phyloP scores from a whole-genome alignment of 2,113 vertebrate genomes.

The Ctenomys sociabilis region DNA sequence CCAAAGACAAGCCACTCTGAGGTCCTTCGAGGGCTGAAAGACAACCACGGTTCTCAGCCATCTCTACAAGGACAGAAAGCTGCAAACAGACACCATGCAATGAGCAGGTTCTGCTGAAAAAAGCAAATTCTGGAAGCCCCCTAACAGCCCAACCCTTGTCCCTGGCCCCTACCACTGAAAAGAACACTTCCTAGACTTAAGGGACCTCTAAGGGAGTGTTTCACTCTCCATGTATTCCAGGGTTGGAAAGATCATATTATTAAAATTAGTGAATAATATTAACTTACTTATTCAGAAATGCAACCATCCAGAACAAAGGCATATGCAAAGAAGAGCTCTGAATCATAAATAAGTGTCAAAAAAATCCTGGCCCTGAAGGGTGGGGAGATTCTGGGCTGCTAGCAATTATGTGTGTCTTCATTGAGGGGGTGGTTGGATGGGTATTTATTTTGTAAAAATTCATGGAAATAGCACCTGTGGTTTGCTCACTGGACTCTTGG shows the following conservation, averaged over 20 bases:
- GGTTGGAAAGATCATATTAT: not conserved
- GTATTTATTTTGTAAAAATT: slow-evolving; percentile 34
- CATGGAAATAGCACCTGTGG: not conserved
- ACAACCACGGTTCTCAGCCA: not conserved
- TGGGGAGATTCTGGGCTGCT: not conserved
- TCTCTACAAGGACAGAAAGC: not conserved
- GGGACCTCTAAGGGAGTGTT: not conserved
- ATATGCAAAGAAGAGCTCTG: slow-evolving; percentile 40
- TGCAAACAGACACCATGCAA: not conserved
- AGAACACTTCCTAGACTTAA: not conserved
- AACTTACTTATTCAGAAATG: slow-evolving; percentile 47
- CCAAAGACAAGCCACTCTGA: slow-evolving; percentile 8
- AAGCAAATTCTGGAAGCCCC: not conserved
- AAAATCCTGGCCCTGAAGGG: not conserved
- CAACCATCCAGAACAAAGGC: slow-evolving; percentile 52
- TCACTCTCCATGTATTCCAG: not conserved
- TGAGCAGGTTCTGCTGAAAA: not conserved
- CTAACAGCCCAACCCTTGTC: not conserved
- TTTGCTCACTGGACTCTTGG: not conserved
- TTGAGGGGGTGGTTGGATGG: not conserved
- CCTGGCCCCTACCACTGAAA: not conserved
- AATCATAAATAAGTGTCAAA: slow-evolving; percentile 53
- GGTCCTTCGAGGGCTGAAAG: not conserved
- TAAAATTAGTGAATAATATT: slow-evolving; percentile 53
- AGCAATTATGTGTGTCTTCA: slow-evolving; percentile 5